phyloP scores from a whole-genome alignment of 2,888 invertebrate genomes.

The Heliconius aoede region DNA sequence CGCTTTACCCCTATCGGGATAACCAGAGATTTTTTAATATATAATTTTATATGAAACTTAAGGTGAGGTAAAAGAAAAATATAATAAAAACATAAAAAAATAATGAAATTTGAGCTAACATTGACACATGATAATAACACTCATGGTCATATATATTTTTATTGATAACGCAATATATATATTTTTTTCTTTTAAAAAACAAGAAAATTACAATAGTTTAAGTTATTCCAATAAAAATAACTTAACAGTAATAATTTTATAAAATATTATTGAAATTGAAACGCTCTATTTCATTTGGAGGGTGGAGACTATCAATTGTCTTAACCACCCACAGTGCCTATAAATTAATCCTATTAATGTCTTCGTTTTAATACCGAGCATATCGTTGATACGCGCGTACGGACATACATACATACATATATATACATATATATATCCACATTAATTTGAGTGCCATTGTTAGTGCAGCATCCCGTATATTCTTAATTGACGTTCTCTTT shows the following conservation, averaged over 20 bases:
- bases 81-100: too few species aligned
- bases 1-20: too few species aligned
- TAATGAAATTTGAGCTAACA: too few species aligned
- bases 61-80: too few species aligned
- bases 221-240: neutral
- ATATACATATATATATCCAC: slow-evolving; percentile 35
- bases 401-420: slow-evolving; percentile 8
- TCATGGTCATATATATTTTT: neutral
- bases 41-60: neutral
- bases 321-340: slow-evolving; percentile 68
- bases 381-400: slow-evolving; percentile 24
- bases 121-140: neutral
- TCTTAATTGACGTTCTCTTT: slow-evolving; percentile 49
- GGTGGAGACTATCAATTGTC: slow-evolving; percentile 62
- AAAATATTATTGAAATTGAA: slow-evolving; percentile 15
- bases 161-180: neutral
- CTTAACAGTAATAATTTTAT: neutral
- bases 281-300: slow-evolving; percentile 44
- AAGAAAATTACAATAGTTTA: neutral
- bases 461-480: slow-evolving; percentile 48
- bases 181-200: neutral
- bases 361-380: slow-evolving; percentile 50
- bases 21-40: neutral
- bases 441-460: slow-evolving; percentile 53
- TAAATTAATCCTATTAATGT: slow-evolving; percentile 75